Evolutionary conservation across 2,797 vertebrate genomes (phyloP).

Genomic region (Cyclura pinguis): DNA sequence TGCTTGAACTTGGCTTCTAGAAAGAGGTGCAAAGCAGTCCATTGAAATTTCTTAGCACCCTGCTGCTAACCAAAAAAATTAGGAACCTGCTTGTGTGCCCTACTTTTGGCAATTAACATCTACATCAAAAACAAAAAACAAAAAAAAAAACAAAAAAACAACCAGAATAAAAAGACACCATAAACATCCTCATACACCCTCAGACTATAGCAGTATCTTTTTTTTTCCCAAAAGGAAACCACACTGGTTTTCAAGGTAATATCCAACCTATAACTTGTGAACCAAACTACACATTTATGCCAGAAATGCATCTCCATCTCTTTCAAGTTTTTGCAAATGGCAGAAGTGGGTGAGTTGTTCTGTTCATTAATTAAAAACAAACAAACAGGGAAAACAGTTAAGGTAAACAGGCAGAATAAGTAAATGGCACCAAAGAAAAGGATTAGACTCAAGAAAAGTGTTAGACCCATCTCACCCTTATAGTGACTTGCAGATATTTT

Average conservation of each 20-base stretch:
- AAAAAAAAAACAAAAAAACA: not conserved
- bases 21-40: not conserved
- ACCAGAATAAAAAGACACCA: slow-evolving; percentile 46
- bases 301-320: not conserved
- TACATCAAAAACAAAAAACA: not conserved
- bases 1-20: not conserved
- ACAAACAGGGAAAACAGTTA: too few relatives aligned
- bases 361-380: not conserved
- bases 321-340: not conserved
- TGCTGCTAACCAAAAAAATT: slow-evolving; percentile 38
- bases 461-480: not conserved
- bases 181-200: slow-evolving; percentile 63
- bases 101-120: slow-evolving; percentile 1
- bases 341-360: not conserved
- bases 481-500: not conserved
- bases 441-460: too few relatives aligned
- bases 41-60: slow-evolving; percentile 16
- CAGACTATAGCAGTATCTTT: slow-evolving; percentile 44
- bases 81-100: slow-evolving; percentile 29
- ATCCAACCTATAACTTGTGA: not conserved
- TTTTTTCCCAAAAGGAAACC: slow-evolving; percentile 48
- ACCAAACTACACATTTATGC: not conserved
- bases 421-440: not conserved
- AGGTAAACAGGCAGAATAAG: not conserved
- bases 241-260: not conserved